These are phyloP conservation scores for Australoheros scitulus DNA, from an alignment of 2,113 vertebrate species.

Conservation along the genomic window DNA sequence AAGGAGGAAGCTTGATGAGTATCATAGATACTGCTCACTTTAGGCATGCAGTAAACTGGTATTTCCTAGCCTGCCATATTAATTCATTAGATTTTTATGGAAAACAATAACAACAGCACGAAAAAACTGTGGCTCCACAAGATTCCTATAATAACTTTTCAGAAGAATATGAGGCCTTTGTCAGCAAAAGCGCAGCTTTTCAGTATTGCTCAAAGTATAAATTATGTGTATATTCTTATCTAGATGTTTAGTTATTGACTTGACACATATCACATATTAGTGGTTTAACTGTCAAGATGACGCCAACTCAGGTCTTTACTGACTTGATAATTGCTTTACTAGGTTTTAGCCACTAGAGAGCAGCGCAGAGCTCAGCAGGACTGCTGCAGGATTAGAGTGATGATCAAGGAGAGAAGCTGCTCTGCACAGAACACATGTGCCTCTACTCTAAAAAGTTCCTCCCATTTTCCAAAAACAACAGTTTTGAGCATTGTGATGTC, in stretches of 20 bases:
- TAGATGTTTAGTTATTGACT: not conserved
- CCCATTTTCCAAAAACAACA: not conserved
- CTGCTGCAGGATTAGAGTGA: constrained; percentile 43
- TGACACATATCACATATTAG: not conserved
- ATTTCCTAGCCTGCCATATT: not conserved
- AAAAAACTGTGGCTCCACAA: not conserved
- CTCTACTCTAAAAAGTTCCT: not conserved
- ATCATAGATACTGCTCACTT: not conserved
- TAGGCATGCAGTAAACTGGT: not conserved
- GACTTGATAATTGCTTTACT: constrained; percentile 2
- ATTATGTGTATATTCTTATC: not conserved
- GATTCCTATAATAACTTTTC: not conserved
- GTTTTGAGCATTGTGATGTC: not conserved
- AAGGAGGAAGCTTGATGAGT: not conserved
- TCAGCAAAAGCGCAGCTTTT: not conserved
- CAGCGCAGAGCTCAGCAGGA: constrained; percentile 71
- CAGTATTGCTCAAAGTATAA: not conserved
- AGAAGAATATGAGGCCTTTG: not conserved
- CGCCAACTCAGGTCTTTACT: not conserved
- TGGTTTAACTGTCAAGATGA: not conserved
- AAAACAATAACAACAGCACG: not conserved
- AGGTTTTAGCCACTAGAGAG: constrained; percentile 73
- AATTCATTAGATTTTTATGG: not conserved
- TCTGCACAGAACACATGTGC: constrained; percentile 4
- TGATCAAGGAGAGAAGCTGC: not conserved